phyloP scores from a whole-genome alignment of 2,113 vertebrate species.

The Typhlomys cinereus region DNA sequence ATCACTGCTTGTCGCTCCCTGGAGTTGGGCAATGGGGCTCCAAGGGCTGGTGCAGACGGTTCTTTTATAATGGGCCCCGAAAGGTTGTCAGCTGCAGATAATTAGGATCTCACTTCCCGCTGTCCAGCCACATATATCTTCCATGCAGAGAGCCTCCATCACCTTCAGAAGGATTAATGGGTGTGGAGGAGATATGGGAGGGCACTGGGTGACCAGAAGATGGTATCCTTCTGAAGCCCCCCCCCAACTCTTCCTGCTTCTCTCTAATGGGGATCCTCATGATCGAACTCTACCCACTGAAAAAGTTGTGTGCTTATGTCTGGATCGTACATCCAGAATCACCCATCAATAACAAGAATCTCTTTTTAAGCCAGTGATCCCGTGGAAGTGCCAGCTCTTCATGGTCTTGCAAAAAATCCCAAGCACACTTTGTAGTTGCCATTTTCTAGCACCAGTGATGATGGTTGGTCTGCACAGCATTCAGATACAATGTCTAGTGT shows the following conservation, averaged over 20 bases:
- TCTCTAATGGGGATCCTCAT: not conserved
- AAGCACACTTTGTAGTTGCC: not conserved
- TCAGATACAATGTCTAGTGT: not conserved
- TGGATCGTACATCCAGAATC: not conserved
- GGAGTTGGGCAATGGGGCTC: slow-evolving; percentile 73
- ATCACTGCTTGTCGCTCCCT: slow-evolving; percentile 72
- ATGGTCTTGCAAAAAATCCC: not conserved
- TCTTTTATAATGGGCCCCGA: slow-evolving; percentile 80
- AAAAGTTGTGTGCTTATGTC: not conserved
- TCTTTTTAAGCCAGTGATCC: not conserved
- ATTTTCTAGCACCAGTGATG: not conserved
- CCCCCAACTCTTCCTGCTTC: slow-evolving; percentile 37
- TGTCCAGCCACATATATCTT: slow-evolving; percentile 78
- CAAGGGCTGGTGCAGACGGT: slow-evolving; percentile 63
- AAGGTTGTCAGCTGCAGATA: slow-evolving; percentile 81
- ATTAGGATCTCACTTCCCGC: slow-evolving; percentile 80
- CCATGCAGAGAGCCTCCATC: slow-evolving; percentile 73
- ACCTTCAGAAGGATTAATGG: slow-evolving; percentile 80
- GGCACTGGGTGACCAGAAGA: slow-evolving; percentile 46
- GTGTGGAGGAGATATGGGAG: slow-evolving; percentile 67
- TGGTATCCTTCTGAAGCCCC: slow-evolving; percentile 52
- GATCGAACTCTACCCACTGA: not conserved
- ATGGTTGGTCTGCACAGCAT: not conserved
- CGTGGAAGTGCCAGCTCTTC: not conserved
- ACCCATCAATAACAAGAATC: not conserved